Base-by-base conservation (phyloP, 2,113 vertebrate species). In the Pseudopipra pipra region DNA sequence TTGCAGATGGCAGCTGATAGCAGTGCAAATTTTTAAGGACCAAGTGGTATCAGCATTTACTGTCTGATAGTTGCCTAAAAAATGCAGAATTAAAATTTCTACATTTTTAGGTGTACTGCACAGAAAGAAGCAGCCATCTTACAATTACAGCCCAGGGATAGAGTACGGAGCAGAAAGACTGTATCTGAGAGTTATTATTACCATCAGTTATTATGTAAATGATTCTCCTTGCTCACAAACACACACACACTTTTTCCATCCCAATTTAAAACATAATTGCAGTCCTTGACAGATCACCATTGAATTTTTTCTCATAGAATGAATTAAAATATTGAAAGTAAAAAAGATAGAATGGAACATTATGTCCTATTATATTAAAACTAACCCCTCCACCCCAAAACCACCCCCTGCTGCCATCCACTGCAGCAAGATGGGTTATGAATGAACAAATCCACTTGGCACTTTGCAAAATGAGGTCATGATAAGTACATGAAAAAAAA, bases 301-400 rank as follows among this genome's bases (percentile, higher is more conserved):
- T 67, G 83, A 90, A 21, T 81, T 95, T 95, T 94, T 93, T 91
- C 82, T 70, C 20, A 80, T 52, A 71, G 82, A 91, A 88, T 44
- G 51, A 90, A 96, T 95, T 95, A 93, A 93, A 95, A 94, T 93
- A 93, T 89, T 95, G 93, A 68, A 93, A 96, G 61, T 91, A 86
- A 59, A 84, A 93, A 80, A 77, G 73, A 94, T 77, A 89, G 68
- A 93, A 87, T 70, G 35, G 56, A 92, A 86, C 68, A 90, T 93
- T 87, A 91, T 86, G 84, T 82, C 59, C 76, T 73, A 90, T 90
- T 94, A 95, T 96, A 85, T n/a, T 95, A 76, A 95, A 96, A 83
- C 88, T 83, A 95, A 85, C 44, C 87, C 73, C 22, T 87, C 61
- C 39, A 95, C 41, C 75, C 71, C 35, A 71, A 94, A 95, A 51